A percentile compares a stretch with the other conserved stretches of the same genome.
Conservation (phyloP, 2,113 vertebrate genomes). For the Lophochroa leadbeateri region DNA sequence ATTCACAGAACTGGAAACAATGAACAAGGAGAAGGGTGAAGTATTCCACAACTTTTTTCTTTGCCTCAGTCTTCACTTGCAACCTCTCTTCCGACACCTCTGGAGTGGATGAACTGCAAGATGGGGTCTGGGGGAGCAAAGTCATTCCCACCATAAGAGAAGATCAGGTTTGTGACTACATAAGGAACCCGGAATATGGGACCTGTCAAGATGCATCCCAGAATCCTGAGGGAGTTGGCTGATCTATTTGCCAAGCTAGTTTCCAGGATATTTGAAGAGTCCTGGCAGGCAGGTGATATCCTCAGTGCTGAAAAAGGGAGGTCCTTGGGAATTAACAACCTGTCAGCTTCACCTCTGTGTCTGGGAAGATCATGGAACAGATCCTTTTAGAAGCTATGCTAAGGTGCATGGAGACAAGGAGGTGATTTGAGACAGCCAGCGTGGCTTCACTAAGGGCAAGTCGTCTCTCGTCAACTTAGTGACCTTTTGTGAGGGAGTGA, state of each 20-base stretch:
- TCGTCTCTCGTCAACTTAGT: neutral
- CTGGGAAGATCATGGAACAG: neutral
- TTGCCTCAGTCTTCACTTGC: neutral
- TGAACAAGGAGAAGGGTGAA: neutral
- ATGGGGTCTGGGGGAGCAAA: neutral
- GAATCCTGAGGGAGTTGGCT: neutral
- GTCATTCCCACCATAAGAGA: neutral
- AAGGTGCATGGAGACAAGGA: neutral
- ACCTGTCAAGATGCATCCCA: fast-evolving
- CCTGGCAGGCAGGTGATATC: neutral
- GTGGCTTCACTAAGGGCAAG: neutral
- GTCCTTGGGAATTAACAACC: fast-evolving
- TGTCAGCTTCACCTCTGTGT: neutral
- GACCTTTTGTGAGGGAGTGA: neutral
- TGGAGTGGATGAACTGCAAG: neutral
- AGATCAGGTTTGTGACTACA: neutral
- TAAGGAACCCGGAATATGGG: neutral
- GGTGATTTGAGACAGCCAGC: neutral
- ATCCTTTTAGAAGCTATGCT: fast-evolving
- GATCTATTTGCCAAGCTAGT: neutral
- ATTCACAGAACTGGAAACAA: neutral
- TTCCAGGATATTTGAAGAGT: neutral
- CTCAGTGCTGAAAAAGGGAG: neutral
- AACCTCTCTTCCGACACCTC: neutral
- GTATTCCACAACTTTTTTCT: neutral